These are phyloP conservation scores for Notarius quadriscutis DNA, from an alignment of 2,113 vertebrate genomes.

Conservation along the genomic window DNA sequence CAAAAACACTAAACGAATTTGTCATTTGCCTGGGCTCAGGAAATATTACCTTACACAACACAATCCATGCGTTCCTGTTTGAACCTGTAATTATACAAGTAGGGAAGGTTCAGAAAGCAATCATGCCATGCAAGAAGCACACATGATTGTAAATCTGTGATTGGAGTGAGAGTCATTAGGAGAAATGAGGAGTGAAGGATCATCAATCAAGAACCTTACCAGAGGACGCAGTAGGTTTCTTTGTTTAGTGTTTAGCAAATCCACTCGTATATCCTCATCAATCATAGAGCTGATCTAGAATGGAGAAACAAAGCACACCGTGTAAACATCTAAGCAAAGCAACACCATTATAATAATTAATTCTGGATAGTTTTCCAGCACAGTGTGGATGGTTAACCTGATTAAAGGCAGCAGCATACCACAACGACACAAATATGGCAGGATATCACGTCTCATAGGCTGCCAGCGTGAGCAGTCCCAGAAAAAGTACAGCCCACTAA, in stretches of 20 bases:
- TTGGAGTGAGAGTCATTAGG: constrained; percentile 54
- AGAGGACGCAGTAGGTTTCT: constrained; percentile 63
- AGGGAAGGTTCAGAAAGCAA: constrained; percentile 41
- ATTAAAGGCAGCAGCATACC: constrained; percentile 27
- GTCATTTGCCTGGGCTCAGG: constrained; percentile 44
- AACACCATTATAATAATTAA: constrained; percentile 38
- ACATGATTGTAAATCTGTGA: constrained; percentile 46
- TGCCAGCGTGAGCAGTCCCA: background rate
- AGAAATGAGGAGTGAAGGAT: constrained; percentile 51
- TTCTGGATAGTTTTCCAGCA: constrained; percentile 15
- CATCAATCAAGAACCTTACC: constrained; percentile 70
- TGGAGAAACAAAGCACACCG: constrained; percentile 61
- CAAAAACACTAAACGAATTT: constrained; percentile 50
- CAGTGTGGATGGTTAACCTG: background rate
- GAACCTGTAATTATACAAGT: constrained; percentile 42
- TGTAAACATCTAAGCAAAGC: constrained; percentile 58
- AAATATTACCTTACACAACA: constrained; percentile 48
- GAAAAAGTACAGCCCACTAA: background rate
- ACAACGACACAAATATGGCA: constrained; percentile 8
- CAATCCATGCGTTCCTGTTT: constrained; percentile 10
- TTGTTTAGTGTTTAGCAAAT: constrained; percentile 66
- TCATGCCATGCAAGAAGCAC: constrained; percentile 36
- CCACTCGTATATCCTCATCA: constrained; percentile 71
- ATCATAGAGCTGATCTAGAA: constrained; percentile 70
- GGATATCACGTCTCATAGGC: background rate